Evolutionary conservation across 2,113 vertebrate species (phyloP).

Genomic region (rabbit (Oryctolagus cuniculus)): mOryCun1.1 NC_091432.1:108566501-108567000

Average conservation of each 20-base stretch:
- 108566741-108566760: neutral
- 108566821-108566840: neutral
- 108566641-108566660: neutral
- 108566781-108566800: neutral
- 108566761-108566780: neutral
- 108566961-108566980: neutral
- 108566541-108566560: neutral
- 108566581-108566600: no score
- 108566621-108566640: neutral
- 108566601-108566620: neutral
- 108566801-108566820: neutral
- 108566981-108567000: no score
- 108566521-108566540: neutral
- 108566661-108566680: neutral
- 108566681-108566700: neutral
- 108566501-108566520: neutral
- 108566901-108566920: no score
- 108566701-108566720: neutral
- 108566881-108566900: neutral
- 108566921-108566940: no score
- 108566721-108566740: neutral
- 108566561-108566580: neutral
- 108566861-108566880: neutral
- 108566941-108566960: no score
- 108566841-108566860: neutral